Base-by-base conservation (phyloP, 2,797 vertebrate species). In the Alauda arvensis region DNA sequence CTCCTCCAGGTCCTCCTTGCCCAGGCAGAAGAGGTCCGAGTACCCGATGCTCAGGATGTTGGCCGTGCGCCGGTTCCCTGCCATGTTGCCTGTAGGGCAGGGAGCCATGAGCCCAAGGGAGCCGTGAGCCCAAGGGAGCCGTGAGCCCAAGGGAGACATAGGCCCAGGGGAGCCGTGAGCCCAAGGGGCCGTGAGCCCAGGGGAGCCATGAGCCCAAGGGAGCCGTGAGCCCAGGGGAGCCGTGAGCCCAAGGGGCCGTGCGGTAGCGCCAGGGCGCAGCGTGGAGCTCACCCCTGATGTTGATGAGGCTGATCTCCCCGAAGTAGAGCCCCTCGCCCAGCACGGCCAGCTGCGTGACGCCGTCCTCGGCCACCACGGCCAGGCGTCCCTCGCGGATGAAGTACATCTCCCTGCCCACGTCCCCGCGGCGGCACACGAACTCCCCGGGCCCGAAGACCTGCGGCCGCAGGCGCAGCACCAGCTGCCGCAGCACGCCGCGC, bases 271-370 rank as follows among this genome's bases (percentile, higher is more conserved):
- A 0, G 39, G 49, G 21, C 2, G 3, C 2, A 0, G 63, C 0
- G 8, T 1, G 42, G 20, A 23, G 24, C 68, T 78, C 53, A 98
- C 99, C 99, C 98, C 97, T 98, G 87, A 99, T 99, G 89, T 98
- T 98, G 78, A 99, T 98, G 95, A 99, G 99, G 94, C 99, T 99
- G 92, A 99, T 99, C 96, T 99, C 99, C 28, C 99, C 99, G 33
- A 99, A 99, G 95, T 99, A 99, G 84, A 98, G 98, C 20, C 99
- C 98, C 4, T 97, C 97, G 14, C 98, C 97, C 28, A 99, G 97
- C 46, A 99, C 95, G 2, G 99, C 99, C 26, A 97, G 98, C 92
- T 96, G 98, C 2, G 98, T 99, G 85, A 98, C 55, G 1, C 99
- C 98, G 2, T 99, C 99, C 31, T 99, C 98, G 2, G 98, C 98